These are phyloP conservation scores for Noctilio leporinus DNA, from an alignment of 2,113 vertebrate species.

Conservation along the genomic window DNA sequence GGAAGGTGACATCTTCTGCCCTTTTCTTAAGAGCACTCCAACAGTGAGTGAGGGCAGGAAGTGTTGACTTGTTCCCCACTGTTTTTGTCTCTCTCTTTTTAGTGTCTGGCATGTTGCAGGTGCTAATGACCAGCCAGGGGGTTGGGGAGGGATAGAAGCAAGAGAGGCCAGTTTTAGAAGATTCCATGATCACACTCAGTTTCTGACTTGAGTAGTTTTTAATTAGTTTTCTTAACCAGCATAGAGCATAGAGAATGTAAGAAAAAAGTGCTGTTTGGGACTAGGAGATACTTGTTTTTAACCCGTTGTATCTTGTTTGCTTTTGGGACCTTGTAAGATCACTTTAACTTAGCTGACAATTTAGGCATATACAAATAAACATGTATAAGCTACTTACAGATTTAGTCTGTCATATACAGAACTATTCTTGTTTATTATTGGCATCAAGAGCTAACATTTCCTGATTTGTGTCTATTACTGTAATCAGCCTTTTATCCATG, in stretches of 20 bases:
- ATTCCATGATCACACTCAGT: background rate
- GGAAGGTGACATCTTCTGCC: background rate
- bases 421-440: background rate
- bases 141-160: background rate
- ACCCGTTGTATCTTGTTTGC: background rate
- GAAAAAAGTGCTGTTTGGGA: background rate
- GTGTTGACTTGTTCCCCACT: background rate
- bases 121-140: background rate
- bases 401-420: background rate
- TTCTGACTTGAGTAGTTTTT: background rate
- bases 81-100: background rate
- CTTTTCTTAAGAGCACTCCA: background rate
- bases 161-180: background rate
- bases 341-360: slow-evolving; percentile 1
- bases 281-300: background rate
- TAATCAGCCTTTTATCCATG: background rate
- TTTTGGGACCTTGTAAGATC: background rate
- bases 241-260: background rate
- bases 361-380: background rate
- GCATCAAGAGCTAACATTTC: background rate
- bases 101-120: background rate
- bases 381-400: background rate
- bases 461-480: background rate
- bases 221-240: background rate
- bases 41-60: background rate